Base-by-base conservation (phyloP, 1,140 invertebrate genomes). In the Halesus radiatus region DNA sequence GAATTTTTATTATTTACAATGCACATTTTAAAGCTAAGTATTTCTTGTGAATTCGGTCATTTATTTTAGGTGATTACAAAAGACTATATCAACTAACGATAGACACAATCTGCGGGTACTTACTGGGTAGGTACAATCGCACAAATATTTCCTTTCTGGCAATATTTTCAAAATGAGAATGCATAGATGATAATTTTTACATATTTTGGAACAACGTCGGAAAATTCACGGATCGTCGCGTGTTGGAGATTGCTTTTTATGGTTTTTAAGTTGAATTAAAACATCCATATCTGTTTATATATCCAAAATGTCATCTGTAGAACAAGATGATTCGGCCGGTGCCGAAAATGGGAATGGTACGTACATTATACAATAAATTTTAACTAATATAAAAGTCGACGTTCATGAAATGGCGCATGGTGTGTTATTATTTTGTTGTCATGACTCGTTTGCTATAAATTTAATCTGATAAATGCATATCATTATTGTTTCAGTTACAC, bases 321-420 rank as follows among this genome's bases (percentile, higher is more conserved):
- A 75, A 37, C 66, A 64, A 52, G 78, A 79, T 29, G 78, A 79
- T 15, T 37, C 52, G 60, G 53, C 29, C 50, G 26, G 16, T 18
- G 37, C 32, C 20, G 78, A 79, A 79, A 79, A 79, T 64, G 78
- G 78, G 7, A 64, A 29, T 50, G 78, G 78, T 79, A 29, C 23
- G 54, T 74, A 70, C 18, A 16, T 68, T 78, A 7, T 18, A 54
- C 22, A 76, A 22, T 64, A n/a, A 45, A 56, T 22, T 58, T 60
- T 68, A 8, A 66, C 6, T 53, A 52, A 18, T n/a, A 50, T 70
- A 20, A 70, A n/a, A 26, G 22, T 53, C 18, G 26, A 5, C 7
- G 50, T 72, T 54, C 26, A 16, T 72, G 68, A 22, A 54, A 52
- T 68, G 58, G 50, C 76, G 52, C 45, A 13, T 64, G 16, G 22